phyloP scores from a whole-genome alignment of 2,888 invertebrate genomes.

The Perithous albicinctus region DNA sequence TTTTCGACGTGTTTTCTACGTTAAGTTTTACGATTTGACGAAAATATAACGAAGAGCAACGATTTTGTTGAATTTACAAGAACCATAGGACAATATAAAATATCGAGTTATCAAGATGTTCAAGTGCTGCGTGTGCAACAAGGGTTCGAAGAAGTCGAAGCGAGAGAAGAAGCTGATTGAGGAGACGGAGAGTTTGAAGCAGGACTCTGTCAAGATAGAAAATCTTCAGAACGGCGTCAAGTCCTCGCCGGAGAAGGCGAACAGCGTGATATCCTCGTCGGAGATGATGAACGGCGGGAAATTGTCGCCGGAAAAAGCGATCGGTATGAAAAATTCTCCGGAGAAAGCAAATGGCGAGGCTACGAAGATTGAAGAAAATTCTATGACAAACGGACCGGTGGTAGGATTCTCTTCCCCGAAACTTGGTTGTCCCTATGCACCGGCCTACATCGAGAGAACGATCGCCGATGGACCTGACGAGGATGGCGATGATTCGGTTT shows the following conservation, averaged over 20 bases:
- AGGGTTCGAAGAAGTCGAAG: conserved; percentile 75
- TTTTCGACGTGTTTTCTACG: not conserved
- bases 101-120: conserved; percentile 75
- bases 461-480: conserved; percentile 81
- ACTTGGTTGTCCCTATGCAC: conserved; percentile 72
- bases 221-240: conserved; percentile 48
- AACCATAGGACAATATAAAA: not conserved
- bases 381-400: conserved; percentile 43
- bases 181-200: conserved; percentile 43
- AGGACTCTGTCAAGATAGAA: conserved; percentile 19
- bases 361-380: conserved; percentile 21
- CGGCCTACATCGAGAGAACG: conserved; percentile 80
- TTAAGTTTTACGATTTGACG: conserved; percentile 10
- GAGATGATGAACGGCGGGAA: conserved; percentile 19
- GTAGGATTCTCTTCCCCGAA: conserved; percentile 43
- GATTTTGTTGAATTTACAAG: not conserved
- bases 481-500: conserved; percentile 83
- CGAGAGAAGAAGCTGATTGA: conserved; percentile 68
- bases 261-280: conserved; percentile 11
- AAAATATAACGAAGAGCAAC: conserved; percentile 18
- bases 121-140: conserved; percentile 82
- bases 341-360: conserved; percentile 11
- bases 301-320: not conserved
- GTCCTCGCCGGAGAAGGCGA: conserved; percentile 3
- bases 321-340: not conserved